These are phyloP conservation scores for Tetramorium simillimum DNA, from an alignment of 1,140 invertebrate species.

Conservation along the genomic window DNA sequence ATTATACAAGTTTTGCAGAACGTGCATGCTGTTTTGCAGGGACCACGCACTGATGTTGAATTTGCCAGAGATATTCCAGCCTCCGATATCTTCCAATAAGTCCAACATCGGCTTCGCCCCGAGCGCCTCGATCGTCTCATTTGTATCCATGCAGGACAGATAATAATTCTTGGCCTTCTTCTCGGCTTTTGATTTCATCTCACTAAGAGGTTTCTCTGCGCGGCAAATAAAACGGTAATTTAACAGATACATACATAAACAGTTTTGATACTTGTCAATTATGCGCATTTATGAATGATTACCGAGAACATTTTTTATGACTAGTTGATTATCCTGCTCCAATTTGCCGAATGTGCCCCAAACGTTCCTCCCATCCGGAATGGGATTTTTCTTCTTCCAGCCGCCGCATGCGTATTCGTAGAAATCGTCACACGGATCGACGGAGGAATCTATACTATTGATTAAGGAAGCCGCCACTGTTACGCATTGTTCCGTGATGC, in stretches of 20 bases:
- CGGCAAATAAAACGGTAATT: background rate
- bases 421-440: constrained; percentile 97
- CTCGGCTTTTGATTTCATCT: constrained; percentile 92
- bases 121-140: constrained; percentile 95
- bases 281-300: constrained; percentile 69
- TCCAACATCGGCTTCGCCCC: constrained; percentile 93
- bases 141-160: constrained; percentile 96
- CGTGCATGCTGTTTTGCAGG: constrained; percentile 91
- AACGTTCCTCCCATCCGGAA: constrained; percentile 95
- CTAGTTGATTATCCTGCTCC: constrained; percentile 96
- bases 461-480: constrained; percentile 94
- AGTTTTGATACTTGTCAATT: background rate
- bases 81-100: constrained; percentile 90
- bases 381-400: constrained; percentile 96
- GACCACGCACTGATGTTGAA: constrained; percentile 90
- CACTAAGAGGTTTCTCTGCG: constrained; percentile 87
- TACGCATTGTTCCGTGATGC: constrained; percentile 94
- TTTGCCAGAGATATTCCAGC: constrained; percentile 90
- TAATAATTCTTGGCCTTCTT: constrained; percentile 96
- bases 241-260: background rate
- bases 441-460: constrained; percentile 91
- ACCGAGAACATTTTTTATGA: constrained; percentile 96
- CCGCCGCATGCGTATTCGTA: constrained; percentile 97
- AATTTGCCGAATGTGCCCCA: constrained; percentile 98
- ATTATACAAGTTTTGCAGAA: constrained; percentile 94